Evolutionary conservation across 2,113 vertebrate species (phyloP).

Genomic region (Pluvianellus socialis): DNA sequence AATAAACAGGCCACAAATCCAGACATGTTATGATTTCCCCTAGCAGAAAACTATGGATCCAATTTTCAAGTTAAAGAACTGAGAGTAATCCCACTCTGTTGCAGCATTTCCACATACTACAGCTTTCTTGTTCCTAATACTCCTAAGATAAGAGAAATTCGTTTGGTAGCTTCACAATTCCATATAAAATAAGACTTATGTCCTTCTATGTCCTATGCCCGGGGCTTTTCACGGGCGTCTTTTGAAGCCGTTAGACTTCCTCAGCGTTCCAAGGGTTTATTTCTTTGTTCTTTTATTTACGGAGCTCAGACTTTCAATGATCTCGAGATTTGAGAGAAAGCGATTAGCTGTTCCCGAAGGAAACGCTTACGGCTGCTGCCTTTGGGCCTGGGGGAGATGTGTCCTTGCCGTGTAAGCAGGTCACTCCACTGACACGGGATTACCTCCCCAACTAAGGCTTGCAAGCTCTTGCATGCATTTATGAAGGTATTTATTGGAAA

Average conservation of each 20-base stretch:
- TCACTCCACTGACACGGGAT: not conserved
- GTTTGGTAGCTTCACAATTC: not conserved
- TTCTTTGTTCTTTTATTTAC: not conserved
- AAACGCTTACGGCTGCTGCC: not conserved
- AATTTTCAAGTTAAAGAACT: not conserved
- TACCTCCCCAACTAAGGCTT: not conserved
- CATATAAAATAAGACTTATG: not conserved
- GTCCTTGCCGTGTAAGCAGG: not conserved
- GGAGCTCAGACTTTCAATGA: not conserved
- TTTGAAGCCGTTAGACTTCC: not conserved
- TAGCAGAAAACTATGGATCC: not conserved
- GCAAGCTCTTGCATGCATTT: fast-evolving
- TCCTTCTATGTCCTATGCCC: not conserved
- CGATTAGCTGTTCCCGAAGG: not conserved
- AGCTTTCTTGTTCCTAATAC: not conserved
- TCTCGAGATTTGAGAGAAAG: not conserved
- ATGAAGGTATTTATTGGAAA: not conserved
- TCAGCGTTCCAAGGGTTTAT: not conserved
- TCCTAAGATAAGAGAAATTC: not conserved
- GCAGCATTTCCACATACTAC: not conserved
- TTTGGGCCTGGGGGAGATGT: not conserved
- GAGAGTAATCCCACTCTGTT: not conserved
- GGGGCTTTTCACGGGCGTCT: not conserved
- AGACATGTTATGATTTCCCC: not conserved
- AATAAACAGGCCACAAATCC: not conserved